Evolutionary conservation across 2,797 vertebrate genomes (phyloP), one percentile per base, ranked within the genome.

Genomic region (Limosa lapponica): DNA sequence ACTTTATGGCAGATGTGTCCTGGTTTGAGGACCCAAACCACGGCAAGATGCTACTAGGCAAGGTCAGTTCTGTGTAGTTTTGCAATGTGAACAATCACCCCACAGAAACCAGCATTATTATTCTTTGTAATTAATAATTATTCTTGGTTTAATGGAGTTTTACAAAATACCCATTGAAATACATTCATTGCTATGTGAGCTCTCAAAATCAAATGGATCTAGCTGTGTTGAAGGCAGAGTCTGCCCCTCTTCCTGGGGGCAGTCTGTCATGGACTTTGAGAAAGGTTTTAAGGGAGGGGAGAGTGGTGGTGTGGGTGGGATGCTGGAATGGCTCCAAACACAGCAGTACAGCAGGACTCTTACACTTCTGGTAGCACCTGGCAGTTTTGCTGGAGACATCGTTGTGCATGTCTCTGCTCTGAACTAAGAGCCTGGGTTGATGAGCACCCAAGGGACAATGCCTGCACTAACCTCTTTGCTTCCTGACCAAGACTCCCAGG

Each of bases 111-210:
- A 48, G 20, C 6, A 0, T 51, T 77, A 8, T 55, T 87, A 72
- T 75, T 84, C 19, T 32, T 54, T 58, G 18, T 74, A 57, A 43
- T 39, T 57, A 78, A 74, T 43, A 57, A 74, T 86, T 89, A 37
- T 75, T 83, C 44, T 37, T 5, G 0, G 8, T 77, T 79, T 84
- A 87, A 73, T 24, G 36, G 30, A 48, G 27, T 48, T 85, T 91
- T 59, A 61, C 4, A 24, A 84, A 94, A 82, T 62, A 52, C 13
- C 36, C 18, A 32, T 4, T 82, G 58, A 58, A 79, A 90, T 65
- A 11, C 3, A 23, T 61, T 49, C 10, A 34, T n/a, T 90, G n/a
- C 9, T n/a, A 28, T 0, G 0, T 1, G 8, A 32, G 18, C n/a
- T 92, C 30, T 91, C 62, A 70, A 87, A 95, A 70, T 41, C 17